Evolutionary conservation across 2,797 vertebrate genomes (phyloP), one percentile per base, ranked within the genome.

Genomic region (Aselliscus stoliczkanus): DNA sequence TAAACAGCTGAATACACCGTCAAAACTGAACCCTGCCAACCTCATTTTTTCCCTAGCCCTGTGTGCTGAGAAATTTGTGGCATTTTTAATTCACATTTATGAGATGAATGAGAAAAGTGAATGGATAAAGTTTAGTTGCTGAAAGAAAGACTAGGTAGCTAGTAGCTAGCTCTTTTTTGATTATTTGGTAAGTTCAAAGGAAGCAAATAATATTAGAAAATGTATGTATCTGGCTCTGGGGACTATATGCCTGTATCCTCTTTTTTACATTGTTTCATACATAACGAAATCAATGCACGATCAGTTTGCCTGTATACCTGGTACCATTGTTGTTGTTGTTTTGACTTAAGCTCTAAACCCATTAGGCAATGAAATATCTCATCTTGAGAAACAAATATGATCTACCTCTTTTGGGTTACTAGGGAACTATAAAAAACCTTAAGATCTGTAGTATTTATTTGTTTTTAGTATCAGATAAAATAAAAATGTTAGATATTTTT

Each of bases 341-440:
- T 64, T 89, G 56, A 92, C 75, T 98, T 54, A 91, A 88, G 56
- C 65, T 93, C 60, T 96, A 62, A 85, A 95, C 69, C 91, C 54
- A 90, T 96, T 90, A 97, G 65, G 62, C 73, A 96, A 50, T 93
- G 84, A 96, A 97, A 96, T 81, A 96, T 93, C 93, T 75, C 67
- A 87, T 97, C 93, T 31, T 90, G 87, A 94, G 97, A 97, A 97
- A 96, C 84, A 97, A 97, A 83, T 96, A 47, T 54, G 60, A 56
- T 72, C 87, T 84, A 42, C 58, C 50, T 97, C 39, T 44, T 75
- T 58, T 47, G 80, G 70, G 81, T 93, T 79, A 62, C 60, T 27
- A 77, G 88, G 62, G 94, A 47, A 67, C 54, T 90, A 89, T 58
- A 58, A 82, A 92, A 83, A 93, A 93, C 31, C 5, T 27, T 70